A percentile compares a stretch with the other conserved stretches of the same genome.
phyloP scores from a whole-genome alignment of 2,888 invertebrate genomes.

The Oasisia sp. region DNA sequence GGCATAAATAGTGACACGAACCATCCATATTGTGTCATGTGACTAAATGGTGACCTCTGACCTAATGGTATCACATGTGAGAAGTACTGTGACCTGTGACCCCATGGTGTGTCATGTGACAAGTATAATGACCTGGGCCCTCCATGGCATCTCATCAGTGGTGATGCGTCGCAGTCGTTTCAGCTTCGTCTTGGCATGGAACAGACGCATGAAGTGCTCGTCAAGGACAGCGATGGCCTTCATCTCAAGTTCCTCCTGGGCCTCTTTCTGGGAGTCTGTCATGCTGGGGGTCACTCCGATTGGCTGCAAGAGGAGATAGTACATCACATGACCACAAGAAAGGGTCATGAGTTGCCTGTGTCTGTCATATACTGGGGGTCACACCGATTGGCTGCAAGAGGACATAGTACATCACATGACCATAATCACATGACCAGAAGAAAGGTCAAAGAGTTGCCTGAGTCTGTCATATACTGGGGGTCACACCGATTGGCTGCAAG shows the following conservation, averaged over 20 bases:
- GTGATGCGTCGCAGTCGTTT: constrained; percentile 54
- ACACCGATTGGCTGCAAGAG: constrained; percentile 55
- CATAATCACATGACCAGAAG: too few species aligned
- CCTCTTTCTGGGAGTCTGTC: constrained; percentile 54
- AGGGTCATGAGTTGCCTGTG: too few species aligned
- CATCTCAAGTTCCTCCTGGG: constrained; percentile 58
- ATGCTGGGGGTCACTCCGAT: constrained; percentile 54
- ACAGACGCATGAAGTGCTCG: constrained; percentile 56
- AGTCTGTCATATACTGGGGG: too few species aligned
- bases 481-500: constrained; percentile 55
- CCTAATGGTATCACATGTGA: not conserved
- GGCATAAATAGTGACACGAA: not conserved
- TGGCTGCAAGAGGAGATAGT: constrained; percentile 45
- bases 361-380: constrained; percentile 56
- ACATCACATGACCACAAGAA: too few species aligned
- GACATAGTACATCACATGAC: too few species aligned
- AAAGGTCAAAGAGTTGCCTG: too few species aligned
- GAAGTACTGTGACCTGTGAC: not conserved
- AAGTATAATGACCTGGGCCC: constrained; percentile 55
- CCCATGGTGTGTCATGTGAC: constrained; percentile 28
- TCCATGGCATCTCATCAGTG: constrained; percentile 60
- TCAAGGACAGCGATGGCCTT: constrained; percentile 58
- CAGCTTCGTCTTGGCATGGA: constrained; percentile 45
- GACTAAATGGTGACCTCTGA: not conserved
- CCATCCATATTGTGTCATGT: not conserved